These are phyloP conservation scores for Elephas maximus DNA, from an alignment of 2,113 vertebrate genomes.

Conservation along the genomic window DNA sequence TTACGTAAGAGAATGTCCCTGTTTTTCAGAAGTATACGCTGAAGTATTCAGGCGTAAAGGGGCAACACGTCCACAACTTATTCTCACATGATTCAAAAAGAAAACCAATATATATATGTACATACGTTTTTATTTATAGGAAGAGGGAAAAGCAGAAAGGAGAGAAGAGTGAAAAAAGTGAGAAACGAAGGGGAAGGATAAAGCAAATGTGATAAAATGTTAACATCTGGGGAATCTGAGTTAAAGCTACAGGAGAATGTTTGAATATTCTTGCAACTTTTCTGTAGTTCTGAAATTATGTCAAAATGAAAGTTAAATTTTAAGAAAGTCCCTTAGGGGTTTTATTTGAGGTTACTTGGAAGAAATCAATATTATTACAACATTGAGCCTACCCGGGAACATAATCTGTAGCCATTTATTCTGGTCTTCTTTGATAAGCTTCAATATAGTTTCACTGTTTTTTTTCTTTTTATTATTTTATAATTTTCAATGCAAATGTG, in stretches of 20 bases:
- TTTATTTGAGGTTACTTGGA: background rate
- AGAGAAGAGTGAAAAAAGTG: background rate
- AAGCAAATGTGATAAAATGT: slow-evolving; percentile 36
- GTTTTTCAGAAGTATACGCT: too few species aligned
- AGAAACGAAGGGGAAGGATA: background rate
- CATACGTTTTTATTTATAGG: background rate
- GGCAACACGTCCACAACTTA: background rate
- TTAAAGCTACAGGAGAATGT: background rate
- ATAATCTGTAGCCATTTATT: slow-evolving; percentile 31
- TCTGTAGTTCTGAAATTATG: slow-evolving; percentile 31
- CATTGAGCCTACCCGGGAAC: background rate
- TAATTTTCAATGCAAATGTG: background rate
- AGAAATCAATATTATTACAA: too few species aligned
- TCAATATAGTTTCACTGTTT: background rate
- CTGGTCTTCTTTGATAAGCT: background rate
- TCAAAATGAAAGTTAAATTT: background rate
- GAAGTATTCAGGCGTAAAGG: background rate
- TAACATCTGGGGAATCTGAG: background rate
- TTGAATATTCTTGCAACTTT: background rate
- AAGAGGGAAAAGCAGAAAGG: background rate
- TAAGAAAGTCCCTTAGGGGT: background rate
- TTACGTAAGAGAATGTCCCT: too few species aligned
- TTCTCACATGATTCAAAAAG: slow-evolving; percentile 26
- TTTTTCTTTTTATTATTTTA: background rate
- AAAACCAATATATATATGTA: background rate